These are phyloP conservation scores for Burhinus oedicnemus DNA, from an alignment of 2,113 vertebrate species.

Conservation along the genomic window DNA sequence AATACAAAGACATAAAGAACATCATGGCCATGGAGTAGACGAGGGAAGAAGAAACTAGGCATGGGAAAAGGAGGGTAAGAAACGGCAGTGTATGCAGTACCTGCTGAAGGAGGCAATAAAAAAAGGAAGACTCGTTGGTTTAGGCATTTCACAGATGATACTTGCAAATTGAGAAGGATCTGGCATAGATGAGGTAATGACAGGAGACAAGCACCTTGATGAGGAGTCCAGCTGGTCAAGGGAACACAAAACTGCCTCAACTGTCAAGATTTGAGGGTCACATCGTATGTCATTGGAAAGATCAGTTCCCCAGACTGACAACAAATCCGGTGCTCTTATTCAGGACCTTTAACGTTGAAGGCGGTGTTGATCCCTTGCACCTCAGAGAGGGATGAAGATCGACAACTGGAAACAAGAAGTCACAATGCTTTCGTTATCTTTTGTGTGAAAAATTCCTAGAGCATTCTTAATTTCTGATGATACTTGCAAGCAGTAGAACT, in stretches of 20 bases:
- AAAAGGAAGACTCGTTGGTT: not conserved
- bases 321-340: not conserved
- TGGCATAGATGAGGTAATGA: not conserved
- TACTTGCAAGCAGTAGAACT: constrained; percentile 33
- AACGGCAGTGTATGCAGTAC: not conserved
- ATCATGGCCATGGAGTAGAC: not conserved
- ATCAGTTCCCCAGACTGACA: not conserved
- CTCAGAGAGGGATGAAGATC: not conserved
- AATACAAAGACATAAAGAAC: not conserved
- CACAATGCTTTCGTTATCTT: not conserved
- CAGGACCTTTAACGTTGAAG: not conserved
- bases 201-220: not conserved
- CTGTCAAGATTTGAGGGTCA: not conserved
- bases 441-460: not conserved
- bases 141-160: not conserved
- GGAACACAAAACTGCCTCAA: not conserved
- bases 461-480: constrained; percentile 57
- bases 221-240: not conserved
- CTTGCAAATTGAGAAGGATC: not conserved
- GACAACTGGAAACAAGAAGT: not conserved
- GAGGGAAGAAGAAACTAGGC: not conserved
- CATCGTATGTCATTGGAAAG: not conserved
- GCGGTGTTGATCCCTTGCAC: not conserved
- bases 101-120: not conserved
- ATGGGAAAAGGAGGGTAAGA: not conserved